Base-by-base conservation (phyloP, 1,140 invertebrate genomes). In the Hycleus phaleratus region DNA sequence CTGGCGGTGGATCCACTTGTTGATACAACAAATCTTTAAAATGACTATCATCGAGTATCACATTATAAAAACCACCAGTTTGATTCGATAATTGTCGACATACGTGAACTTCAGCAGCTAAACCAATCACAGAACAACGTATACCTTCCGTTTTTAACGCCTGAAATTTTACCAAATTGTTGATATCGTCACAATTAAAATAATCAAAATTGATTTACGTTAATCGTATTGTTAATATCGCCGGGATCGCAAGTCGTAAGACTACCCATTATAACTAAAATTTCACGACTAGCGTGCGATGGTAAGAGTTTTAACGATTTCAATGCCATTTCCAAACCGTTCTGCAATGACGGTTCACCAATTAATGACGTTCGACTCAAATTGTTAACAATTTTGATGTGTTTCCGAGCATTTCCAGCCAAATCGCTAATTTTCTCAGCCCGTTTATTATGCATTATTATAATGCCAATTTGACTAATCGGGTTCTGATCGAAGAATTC, bases 401-500 rank as follows among this genome's bases (percentile, higher is more conserved):
- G 90, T 68, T 91, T 89, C 48, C 85, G 83, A 9, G 85, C 77
- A 72, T 91, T 93, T 67, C 94, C 94, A 63, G 90, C 87, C 38
- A 98, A 77, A 61, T 96, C 92, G 54, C 88, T 87, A 4, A 96
- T 72, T 78, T 90, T 94, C 71, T 98, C 95, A 11, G 94, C 92
- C 67, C 93, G 80, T 77, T 97, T 98, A 68, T 97, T 96, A 67
- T 88, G 87, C 54, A 95, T 91, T 9, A 86, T 76, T 64, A 99
- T 90, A 46, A 98, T 79, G 18, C 95, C 96, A 44, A 99, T 75
- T 75, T 99, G 97, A 74, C 93, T 95, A 48, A 99, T 94, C 40
- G 97, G 97, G 78, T 98, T 99, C 77, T 97, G 93, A 75, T 98
- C 95, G 76, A 98, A 97, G 73, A 91, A 98, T 76, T 97, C 94